Evolutionary conservation across 2,113 vertebrate genomes (phyloP), one percentile per base, ranked within the genome.

Genomic region (Numida meleagris): DNA sequence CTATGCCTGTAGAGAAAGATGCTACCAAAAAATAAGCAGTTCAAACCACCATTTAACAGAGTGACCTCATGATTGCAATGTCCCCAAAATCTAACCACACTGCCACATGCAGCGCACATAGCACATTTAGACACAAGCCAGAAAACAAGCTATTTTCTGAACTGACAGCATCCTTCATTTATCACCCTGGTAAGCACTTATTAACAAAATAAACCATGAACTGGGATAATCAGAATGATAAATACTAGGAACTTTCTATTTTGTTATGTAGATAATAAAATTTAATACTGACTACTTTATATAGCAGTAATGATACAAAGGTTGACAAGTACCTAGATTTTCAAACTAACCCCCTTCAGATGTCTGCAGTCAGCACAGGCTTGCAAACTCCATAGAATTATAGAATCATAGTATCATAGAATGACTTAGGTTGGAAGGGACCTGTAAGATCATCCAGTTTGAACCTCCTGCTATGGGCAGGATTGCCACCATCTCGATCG

Each of bases 81-180:
- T n/a, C 25, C 25, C 38, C 14, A 1, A 55, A 57, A 34, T 33
- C 50, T 79, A 59, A 6, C 19, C 74, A 72, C 34, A 8, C 14
- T 50, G 51, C 23, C 59, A 18, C 0, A 0, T 42, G 29, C 15
- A 34, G 14, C n/a, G 40, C 17, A 15, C 31, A 46, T 13, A 85
- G 16, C 53, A 70, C 20, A 33, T 67, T 73, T 20, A 46, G 45
- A 2, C 67, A 25, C 33, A 14, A 21, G 61, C n/a, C 59, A 81
- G 74, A 27, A 59, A 75, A 40, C 21, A 50, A 36, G 50, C 51
- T 15, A 8, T n/a, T 73, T 75, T 75, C 74, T 91, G 82, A 57
- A 29, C 20, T 51, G 24, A 42, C 4, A 42, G 50, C 15, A 59
- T 36, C 12, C 6, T 25, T 76, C 68, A 89, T 77, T 21, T 73